Base-by-base conservation (phyloP, 2,888 invertebrate genomes). In the Ellobium chinense region DNA sequence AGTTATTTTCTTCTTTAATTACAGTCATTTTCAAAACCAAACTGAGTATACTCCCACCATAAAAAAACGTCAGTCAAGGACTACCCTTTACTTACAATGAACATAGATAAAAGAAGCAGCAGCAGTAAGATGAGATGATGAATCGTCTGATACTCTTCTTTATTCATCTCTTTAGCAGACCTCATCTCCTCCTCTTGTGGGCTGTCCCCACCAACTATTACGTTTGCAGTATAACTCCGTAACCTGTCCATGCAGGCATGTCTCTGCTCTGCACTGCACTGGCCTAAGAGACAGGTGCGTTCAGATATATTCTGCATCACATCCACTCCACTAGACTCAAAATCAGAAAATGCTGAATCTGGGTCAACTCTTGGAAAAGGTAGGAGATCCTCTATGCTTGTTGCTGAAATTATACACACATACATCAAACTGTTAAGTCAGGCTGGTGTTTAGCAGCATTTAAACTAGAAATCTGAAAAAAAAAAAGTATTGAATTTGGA, bases 111-210 rank as follows among this genome's bases (percentile, higher is more conserved):
- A 76, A 96, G 94, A 83, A 97, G 94, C 29, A 96, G 94, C 80
- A 98, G 95, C 75, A 98, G 94, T 66, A 98, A 94, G 37, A 97
- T 96, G 39, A 96, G 95, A 91, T 98, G 98, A 83, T 96, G 95
- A 84, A 85, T 84, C 7, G 88, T 87, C 83, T 92, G 91, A 78
- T 89, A 90, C 60, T 89, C 89, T 80, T 90, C 89, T 39, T 79
- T 83, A n/a, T 81, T 62, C 73, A 79, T 70, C 27, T 76, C 76
- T 14, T 73, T 37, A 0, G 81, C 56, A 9, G 76, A 76, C 46
- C 72, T 70, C 1, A 60, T 74, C 37, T 74, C 80, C 37, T 72
- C 77, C 12, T 83, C 83, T 84, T 86, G 78, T 12, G 76, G 76
- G 29, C 65, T 56, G 54, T 78, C 78, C n/a, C 24, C n/a, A 14